These are phyloP conservation scores for Parnassius mnemosyne DNA, from an alignment of 2,888 invertebrate species.

Conservation along the genomic window DNA sequence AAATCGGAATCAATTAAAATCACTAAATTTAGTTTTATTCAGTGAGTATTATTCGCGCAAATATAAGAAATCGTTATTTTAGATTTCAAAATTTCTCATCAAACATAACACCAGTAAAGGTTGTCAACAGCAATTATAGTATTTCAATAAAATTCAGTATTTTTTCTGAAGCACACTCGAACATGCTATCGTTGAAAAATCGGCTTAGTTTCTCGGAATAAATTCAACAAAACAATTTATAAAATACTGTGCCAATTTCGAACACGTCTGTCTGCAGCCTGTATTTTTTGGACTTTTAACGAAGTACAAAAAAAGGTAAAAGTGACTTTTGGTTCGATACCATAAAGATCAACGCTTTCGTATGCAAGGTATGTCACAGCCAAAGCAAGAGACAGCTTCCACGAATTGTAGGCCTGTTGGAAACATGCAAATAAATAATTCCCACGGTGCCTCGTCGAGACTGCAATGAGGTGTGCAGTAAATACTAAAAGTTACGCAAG, in stretches of 20 bases:
- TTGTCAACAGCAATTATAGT: too few species aligned
- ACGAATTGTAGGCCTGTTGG: conserved; percentile 25
- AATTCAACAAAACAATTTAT: conserved; percentile 7
- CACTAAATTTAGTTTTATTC: too few species aligned
- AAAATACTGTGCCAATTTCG: conserved; percentile 8
- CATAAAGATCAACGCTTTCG: conserved; percentile 5
- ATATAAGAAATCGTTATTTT: too few species aligned
- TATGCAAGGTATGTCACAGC: conserved; percentile 18
- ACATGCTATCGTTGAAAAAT: neutral
- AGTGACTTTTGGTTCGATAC: conserved; percentile 13
- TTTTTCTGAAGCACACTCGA: neutral
- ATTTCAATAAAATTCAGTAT: conserved; percentile 1
- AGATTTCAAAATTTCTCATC: too few species aligned
- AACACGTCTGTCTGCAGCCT: neutral
- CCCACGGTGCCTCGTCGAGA: conserved; percentile 23
- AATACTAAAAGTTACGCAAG: conserved; percentile 29
- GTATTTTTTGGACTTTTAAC: conserved; percentile 1
- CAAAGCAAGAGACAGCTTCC: conserved; percentile 24
- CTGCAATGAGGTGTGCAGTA: conserved; percentile 28
- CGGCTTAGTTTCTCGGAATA: conserved; percentile 4
- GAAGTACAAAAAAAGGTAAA: conserved; percentile 6
- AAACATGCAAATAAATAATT: conserved; percentile 29
- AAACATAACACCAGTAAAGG: too few species aligned
- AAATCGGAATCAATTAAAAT: too few species aligned
- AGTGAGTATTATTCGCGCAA: too few species aligned